These are phyloP conservation scores for Syrrhaptes paradoxus DNA, from an alignment of 2,113 vertebrate genomes.

Conservation along the genomic window DNA sequence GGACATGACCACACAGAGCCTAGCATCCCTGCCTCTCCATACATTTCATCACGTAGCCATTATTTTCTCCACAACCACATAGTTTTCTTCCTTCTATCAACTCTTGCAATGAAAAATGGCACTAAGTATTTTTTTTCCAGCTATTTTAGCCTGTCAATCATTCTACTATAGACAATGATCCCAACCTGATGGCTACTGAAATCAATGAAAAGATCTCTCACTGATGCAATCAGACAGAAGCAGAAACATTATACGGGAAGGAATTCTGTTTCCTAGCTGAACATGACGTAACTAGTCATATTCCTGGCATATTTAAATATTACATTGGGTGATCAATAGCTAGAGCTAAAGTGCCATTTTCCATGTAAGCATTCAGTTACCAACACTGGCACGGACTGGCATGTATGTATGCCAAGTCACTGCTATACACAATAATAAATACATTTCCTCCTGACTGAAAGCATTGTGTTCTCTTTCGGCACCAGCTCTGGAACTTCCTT, in stretches of 20 bases:
- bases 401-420: neutral
- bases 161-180: neutral
- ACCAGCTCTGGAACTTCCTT: neutral
- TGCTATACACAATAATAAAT: neutral
- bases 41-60: neutral
- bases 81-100: neutral
- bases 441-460: neutral
- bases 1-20: neutral
- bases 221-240: neutral
- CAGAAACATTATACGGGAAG: neutral
- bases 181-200: neutral
- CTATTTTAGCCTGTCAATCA: neutral
- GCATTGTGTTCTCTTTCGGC: neutral
- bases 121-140: neutral
- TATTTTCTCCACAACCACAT: neutral
- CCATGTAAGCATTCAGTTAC: neutral
- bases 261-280: neutral
- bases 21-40: neutral
- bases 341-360: neutral
- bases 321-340: neutral
- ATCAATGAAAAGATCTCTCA: neutral
- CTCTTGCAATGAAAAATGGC: neutral
- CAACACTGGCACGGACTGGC: neutral
- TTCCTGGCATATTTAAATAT: neutral
- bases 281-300: neutral